Base-by-base conservation (phyloP, 2,888 invertebrate species). In the Amiota minor region DNA sequence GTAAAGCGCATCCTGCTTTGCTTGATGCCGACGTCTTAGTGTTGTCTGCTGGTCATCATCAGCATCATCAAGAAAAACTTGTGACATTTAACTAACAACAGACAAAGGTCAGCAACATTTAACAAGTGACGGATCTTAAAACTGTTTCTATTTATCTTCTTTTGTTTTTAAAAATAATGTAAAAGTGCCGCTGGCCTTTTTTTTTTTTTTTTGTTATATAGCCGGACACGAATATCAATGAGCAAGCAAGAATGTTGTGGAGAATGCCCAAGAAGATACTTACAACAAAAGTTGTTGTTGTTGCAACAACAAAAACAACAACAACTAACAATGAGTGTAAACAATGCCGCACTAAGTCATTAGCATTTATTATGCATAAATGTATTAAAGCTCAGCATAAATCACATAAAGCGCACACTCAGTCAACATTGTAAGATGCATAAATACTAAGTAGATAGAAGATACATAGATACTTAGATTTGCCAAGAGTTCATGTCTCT, bases 291-390 rank as follows among this genome's bases (percentile, higher is more conserved):
- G 16, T 20, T 59, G 8, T 12, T 11, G 14, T 20, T 18, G 20
- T 59, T 18, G 20, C 59, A 59, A 11, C 70, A 49, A 70, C 56
- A 46, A 56, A n/a, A 55, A 67, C 16, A 50, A 61, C 2, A 2
- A 61, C 53, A 55, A 55, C 23, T 61, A 72, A 72, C 81, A 78
- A 35, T 35, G 76, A 81, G 79, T 73, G 78, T 74, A 77, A 69
- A 50, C 18, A n/a, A 73, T n/a, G 64, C 72, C 53, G 71, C 20
- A 16, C 50, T 18, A 62, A 50, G 50, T 68, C 67, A 68, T 68
- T 68, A 53, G 67, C 67, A 68, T 68, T 53, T 20, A 68, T 68
- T 68, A 35, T 35, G 35, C 35, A 35, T 59, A 59, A 59, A 20
- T 20, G 14, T 53, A 53, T 59, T 59, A 59, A 68, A 23, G 50